A percentile compares a stretch with the other conserved stretches of the same genome.
Conservation (phyloP, 2,888 invertebrate species). For the Drosophila lutescens region DNA sequence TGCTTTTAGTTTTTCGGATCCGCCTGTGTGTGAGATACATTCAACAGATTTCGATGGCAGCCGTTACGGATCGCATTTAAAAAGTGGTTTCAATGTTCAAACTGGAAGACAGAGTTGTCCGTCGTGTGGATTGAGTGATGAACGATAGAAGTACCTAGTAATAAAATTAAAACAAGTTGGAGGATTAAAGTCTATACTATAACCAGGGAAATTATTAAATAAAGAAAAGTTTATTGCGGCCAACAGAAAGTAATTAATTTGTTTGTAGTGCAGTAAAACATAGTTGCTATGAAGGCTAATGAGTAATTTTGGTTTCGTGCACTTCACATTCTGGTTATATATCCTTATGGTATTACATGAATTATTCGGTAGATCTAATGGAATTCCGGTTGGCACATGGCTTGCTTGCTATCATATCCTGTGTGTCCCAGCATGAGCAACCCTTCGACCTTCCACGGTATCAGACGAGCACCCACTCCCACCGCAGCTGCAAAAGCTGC, state of each 20-base stretch:
- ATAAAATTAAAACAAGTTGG: background rate
- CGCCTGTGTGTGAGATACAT: constrained; percentile 51
- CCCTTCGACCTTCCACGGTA: constrained; percentile 16
- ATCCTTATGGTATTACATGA: no score
- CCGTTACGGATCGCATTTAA: constrained; percentile 76
- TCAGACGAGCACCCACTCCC: constrained; percentile 14
- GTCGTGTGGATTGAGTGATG: constrained; percentile 1
- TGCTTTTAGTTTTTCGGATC: constrained; percentile 73
- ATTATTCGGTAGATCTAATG: background rate
- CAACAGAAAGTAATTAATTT: no score
- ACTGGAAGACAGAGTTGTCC: constrained; percentile 22
- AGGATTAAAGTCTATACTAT: no score
- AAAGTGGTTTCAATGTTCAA: constrained; percentile 72
- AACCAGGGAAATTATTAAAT: no score
- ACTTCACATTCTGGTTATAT: no score
- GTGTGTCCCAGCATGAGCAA: background rate
- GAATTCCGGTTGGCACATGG: background rate
- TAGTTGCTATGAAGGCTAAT: no score
- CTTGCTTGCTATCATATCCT: no score
- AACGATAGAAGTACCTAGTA: constrained; percentile 6
- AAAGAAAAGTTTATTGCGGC: no score
- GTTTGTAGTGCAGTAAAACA: no score
- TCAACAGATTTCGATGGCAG: constrained; percentile 79
- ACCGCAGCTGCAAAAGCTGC: constrained; percentile 4
- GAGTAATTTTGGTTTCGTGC: no score